Evolutionary conservation across 2,888 invertebrate genomes (phyloP).

Genomic region (Notodonta dromedarius): DNA sequence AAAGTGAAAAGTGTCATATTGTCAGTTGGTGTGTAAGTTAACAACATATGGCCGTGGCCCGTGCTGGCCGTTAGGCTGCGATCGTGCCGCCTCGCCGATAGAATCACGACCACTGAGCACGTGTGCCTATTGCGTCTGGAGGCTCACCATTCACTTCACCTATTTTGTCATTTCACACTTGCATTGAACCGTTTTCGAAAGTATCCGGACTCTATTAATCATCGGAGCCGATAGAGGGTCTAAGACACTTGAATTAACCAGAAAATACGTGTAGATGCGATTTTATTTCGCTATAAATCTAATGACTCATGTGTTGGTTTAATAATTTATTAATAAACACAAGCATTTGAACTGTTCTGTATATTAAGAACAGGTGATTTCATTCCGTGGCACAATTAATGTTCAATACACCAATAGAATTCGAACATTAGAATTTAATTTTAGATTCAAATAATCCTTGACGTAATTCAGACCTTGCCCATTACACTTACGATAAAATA

Average conservation of each 20-base stretch:
- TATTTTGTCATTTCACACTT: constrained; percentile 70
- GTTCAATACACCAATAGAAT: neutral
- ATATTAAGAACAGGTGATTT: neutral
- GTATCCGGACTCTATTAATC: constrained; percentile 58
- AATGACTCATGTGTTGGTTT: constrained; percentile 36
- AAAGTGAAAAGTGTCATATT: constrained; percentile 71
- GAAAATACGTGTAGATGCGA: constrained; percentile 34
- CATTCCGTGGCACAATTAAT: neutral
- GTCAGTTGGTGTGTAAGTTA: constrained; percentile 70
- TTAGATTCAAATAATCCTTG: too few relatives aligned
- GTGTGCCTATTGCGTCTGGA: constrained; percentile 72
- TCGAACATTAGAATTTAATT: too few relatives aligned
- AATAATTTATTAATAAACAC: constrained; percentile 7
- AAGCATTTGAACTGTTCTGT: neutral
- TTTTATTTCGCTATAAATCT: constrained; percentile 31
- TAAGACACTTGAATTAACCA: constrained; percentile 30
- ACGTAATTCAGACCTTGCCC: too few relatives aligned
- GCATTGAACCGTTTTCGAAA: constrained; percentile 62
- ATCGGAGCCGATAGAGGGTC: constrained; percentile 57
- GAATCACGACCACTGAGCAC: constrained; percentile 72
- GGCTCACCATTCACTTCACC: constrained; percentile 80
- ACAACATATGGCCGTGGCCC: constrained; percentile 76
- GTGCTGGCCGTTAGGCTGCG: constrained; percentile 59
- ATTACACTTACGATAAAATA: too few relatives aligned
- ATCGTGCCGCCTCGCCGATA: constrained; percentile 68